Conservation (phyloP, 23 tunicate species). For the Corella eumyota region DNA sequence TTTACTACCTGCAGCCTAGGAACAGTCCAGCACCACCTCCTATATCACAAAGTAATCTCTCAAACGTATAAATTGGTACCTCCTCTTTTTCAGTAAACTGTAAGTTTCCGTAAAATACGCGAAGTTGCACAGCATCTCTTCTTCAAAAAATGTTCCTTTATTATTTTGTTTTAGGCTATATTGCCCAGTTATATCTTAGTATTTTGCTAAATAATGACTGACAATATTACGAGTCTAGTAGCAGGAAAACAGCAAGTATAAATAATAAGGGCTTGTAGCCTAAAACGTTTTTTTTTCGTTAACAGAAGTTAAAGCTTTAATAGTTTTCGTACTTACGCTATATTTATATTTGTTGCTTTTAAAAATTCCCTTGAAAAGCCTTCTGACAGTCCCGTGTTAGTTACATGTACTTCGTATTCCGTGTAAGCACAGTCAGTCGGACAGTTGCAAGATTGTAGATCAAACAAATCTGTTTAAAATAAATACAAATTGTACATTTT, state of each 20-base stretch:
- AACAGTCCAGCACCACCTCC: constrained; percentile 48
- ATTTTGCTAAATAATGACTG: too few species aligned
- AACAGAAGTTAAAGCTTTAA: too few species aligned
- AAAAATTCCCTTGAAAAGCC: neutral
- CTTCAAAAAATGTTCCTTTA: too few species aligned
- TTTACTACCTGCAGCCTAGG: constrained; percentile 14
- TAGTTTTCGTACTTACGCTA: neutral
- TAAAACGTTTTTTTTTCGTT: too few species aligned
- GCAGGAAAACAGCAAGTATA: too few species aligned
- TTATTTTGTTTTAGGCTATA: too few species aligned
- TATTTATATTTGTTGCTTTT: neutral
- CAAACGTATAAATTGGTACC: constrained; percentile 12
- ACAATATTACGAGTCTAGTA: too few species aligned
- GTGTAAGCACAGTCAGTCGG: neutral
- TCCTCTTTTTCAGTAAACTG: neutral
- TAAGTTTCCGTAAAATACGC: neutral
- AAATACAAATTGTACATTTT: too few species aligned
- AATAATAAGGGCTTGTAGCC: too few species aligned
- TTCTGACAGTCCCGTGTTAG: neutral
- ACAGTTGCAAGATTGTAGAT: neutral
- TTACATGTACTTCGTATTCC: neutral
- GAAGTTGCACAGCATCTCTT: neutral
- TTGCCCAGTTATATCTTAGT: too few species aligned
- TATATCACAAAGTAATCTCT: constrained; percentile 27
- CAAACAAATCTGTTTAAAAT: too few species aligned